phyloP scores from a whole-genome alignment of 2,888 invertebrate genomes.

The Chrysodeixis includens region DNA sequence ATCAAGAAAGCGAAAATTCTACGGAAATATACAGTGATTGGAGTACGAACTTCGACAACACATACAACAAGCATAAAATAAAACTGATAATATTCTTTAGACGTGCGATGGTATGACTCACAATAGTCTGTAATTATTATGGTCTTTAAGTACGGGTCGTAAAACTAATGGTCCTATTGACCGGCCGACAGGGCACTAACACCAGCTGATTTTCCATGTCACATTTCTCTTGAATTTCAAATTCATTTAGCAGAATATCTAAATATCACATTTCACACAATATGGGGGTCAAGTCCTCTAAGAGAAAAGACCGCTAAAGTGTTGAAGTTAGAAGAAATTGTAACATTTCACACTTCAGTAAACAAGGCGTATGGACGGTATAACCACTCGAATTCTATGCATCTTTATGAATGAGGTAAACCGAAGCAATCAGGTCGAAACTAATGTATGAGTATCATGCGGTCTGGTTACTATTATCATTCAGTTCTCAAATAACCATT shows the following conservation, averaged over 20 bases:
- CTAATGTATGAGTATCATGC: constrained; percentile 58
- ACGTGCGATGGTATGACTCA: not conserved
- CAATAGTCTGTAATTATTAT: not conserved
- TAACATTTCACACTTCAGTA: constrained; percentile 42
- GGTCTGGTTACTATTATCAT: constrained; percentile 54
- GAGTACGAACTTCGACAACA: constrained; percentile 32
- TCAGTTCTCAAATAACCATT: constrained; percentile 57
- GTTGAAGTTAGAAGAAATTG: constrained; percentile 32
- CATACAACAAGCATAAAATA: constrained; percentile 15
- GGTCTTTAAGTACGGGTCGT: not conserved
- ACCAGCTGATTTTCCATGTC: not conserved
- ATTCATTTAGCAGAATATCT: not conserved
- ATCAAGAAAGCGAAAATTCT: constrained; percentile 66
- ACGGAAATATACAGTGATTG: constrained; percentile 49
- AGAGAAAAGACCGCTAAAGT: constrained; percentile 26
- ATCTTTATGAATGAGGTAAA: constrained; percentile 62
- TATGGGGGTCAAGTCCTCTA: constrained; percentile 2
- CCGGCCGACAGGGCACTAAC: not conserved
- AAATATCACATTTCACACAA: constrained; percentile 1
- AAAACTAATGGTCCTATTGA: not conserved
- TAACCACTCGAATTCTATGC: constrained; percentile 49
- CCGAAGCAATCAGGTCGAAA: constrained; percentile 67
- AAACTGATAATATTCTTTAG: constrained; percentile 14
- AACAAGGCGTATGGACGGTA: constrained; percentile 50
- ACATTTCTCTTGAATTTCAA: constrained; percentile 8